A percentile compares a stretch with the other conserved stretches of the same genome.
Evolutionary conservation across 2,888 invertebrate genomes (phyloP).

Genomic region (Rhamphomyia laevipes): DNA sequence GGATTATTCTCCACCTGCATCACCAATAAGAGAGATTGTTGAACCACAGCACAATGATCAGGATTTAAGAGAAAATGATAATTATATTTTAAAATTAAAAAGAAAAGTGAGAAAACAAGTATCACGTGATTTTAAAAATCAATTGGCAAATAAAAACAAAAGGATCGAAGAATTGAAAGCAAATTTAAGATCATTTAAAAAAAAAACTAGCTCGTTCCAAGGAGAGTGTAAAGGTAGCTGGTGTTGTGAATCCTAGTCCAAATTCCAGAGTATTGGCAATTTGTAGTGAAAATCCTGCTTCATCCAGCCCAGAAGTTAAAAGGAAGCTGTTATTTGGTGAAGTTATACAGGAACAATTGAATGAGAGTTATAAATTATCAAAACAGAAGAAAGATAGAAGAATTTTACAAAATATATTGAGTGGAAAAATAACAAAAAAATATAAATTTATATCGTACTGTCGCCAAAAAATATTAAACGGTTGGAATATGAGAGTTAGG

Average conservation of each 20-base stretch:
- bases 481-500: not conserved
- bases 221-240: no score
- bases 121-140: no score
- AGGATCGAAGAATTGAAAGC: no score
- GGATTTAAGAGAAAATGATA: no score
- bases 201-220: not conserved
- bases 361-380: not conserved
- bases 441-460: not conserved
- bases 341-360: not conserved
- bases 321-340: not conserved
- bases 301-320: not conserved
- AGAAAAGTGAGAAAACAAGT: not conserved
- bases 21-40: not conserved
- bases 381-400: not conserved
- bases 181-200: no score
- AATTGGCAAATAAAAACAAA: no score
- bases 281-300: not conserved
- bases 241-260: not conserved
- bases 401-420: not conserved
- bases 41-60: no score
- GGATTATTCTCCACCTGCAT: not conserved
- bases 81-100: not conserved
- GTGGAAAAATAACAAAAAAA: not conserved
- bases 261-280: not conserved
- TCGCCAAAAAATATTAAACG: not conserved